Conservation (phyloP, 2,113 vertebrate genomes). For the Sylvia atricapilla region DNA sequence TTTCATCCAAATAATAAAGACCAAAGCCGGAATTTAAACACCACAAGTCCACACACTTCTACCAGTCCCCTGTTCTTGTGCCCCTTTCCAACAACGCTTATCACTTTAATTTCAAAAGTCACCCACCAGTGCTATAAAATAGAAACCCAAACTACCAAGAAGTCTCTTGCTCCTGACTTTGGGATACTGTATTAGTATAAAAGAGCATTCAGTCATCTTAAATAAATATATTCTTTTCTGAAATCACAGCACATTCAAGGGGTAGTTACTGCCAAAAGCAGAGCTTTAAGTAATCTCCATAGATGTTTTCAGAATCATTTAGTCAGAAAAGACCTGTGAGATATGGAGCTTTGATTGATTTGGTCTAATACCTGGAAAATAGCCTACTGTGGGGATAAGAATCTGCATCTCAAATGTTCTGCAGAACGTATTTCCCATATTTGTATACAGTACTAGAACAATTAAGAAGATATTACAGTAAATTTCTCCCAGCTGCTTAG, state of each 20-base stretch:
- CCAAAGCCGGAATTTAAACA: background rate
- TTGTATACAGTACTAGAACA: constrained; percentile 76
- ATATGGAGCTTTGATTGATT: constrained; percentile 36
- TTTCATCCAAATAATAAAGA: constrained; percentile 37
- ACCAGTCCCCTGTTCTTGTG: constrained; percentile 17
- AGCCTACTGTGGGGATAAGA: constrained; percentile 65
- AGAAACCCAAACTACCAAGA: constrained; percentile 42
- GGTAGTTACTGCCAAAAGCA: constrained; percentile 58
- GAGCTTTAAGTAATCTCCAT: constrained; percentile 55
- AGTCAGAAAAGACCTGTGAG: background rate
- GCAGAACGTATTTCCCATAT: constrained; percentile 65
- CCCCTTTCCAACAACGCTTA: background rate
- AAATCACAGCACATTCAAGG: constrained; percentile 70
- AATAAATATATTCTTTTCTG: constrained; percentile 71
- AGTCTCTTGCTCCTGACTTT: constrained; percentile 56
- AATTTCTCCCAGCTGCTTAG: constrained; percentile 74
- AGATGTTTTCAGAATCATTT: constrained; percentile 18
- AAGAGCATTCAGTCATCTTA: constrained; percentile 69
- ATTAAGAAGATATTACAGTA: constrained; percentile 75
- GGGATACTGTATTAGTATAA: constrained; percentile 57
- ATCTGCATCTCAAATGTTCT: constrained; percentile 71
- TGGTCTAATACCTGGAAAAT: constrained; percentile 63
- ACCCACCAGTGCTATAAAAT: constrained; percentile 39
- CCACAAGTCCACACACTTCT: constrained; percentile 13
- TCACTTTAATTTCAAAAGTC: constrained; percentile 32